These are phyloP conservation scores for Bradynema listronoti DNA, from an alignment of 1,140 invertebrate species.

Conservation along the genomic window DNA sequence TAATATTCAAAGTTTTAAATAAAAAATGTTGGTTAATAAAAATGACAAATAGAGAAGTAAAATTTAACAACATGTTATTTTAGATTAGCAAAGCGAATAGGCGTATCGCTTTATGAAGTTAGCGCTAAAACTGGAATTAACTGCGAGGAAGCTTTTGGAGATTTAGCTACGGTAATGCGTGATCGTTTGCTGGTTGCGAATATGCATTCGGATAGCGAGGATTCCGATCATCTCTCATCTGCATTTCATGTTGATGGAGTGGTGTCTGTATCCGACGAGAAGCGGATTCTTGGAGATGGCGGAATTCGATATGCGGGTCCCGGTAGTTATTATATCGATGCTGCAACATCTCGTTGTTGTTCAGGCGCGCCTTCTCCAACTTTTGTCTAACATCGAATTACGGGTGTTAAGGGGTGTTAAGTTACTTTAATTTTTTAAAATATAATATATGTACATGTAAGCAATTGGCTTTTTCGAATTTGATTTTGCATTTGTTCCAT, in stretches of 20 bases:
- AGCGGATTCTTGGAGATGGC: no score
- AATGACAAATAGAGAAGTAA: neutral
- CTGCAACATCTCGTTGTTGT: constrained; percentile 36
- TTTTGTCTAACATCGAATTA: constrained; percentile 48
- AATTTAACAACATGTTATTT: no score
- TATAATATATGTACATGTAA: no score
- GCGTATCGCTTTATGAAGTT: constrained; percentile 56
- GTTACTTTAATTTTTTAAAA: neutral
- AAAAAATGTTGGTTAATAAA: neutral
- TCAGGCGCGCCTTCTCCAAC: constrained; percentile 44
- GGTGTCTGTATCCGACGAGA: constrained; percentile 51
- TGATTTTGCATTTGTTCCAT: no score
- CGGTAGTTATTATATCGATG: neutral
- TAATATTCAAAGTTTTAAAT: neutral
- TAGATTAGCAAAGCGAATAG: constrained; percentile 48
- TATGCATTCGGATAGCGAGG: constrained; percentile 50
- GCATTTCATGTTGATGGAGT: constrained; percentile 57
- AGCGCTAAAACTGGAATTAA: constrained; percentile 58
- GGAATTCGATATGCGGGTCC: no score
- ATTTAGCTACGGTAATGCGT: constrained; percentile 50
- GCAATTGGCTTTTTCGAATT: no score
- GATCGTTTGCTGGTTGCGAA: constrained; percentile 46
- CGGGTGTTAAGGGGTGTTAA: no score
- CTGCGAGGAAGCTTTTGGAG: constrained; percentile 53
- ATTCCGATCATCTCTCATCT: constrained; percentile 51